These are phyloP conservation scores for Corbicula japonica DNA, from an alignment of 2,888 invertebrate genomes.

Conservation along the genomic window DNA sequence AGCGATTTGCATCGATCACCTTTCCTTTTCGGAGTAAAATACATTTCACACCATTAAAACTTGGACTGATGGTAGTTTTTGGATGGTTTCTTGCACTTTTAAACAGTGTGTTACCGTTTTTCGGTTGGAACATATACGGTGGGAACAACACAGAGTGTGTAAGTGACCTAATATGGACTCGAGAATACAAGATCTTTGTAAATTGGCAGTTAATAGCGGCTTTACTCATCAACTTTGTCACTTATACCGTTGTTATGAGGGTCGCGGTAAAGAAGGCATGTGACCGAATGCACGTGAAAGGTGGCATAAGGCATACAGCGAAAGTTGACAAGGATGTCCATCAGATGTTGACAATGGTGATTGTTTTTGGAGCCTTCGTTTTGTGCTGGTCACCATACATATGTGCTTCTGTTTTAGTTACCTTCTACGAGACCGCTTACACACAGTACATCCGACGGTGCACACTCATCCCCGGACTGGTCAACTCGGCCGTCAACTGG, in stretches of 20 bases:
- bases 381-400: constrained; percentile 53
- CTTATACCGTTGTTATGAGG: constrained; percentile 49
- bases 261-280: constrained; percentile 35
- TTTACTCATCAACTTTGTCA: constrained; percentile 22
- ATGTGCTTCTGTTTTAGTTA: constrained; percentile 15
- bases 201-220: constrained; percentile 38
- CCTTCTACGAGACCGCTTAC: constrained; percentile 37
- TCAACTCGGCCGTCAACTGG: constrained; percentile 51
- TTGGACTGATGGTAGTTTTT: constrained; percentile 12
- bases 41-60: constrained; percentile 4
- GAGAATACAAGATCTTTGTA: constrained; percentile 35
- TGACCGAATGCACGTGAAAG: background rate
- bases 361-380: constrained; percentile 46
- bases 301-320: constrained; percentile 2
- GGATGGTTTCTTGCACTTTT: constrained; percentile 29
- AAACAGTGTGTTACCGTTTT: constrained; percentile 33
- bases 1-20: constrained; percentile 36
- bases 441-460: constrained; percentile 34
- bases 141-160: constrained; percentile 30
- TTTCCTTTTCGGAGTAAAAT: constrained; percentile 24
- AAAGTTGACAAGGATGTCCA: constrained; percentile 36
- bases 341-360: constrained; percentile 50
- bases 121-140: constrained; percentile 34
- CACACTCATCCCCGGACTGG: constrained; percentile 45
- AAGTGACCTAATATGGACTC: constrained; percentile 32